Evolutionary conservation across 1,140 invertebrate species (phyloP).

Genomic region (Drosophila sproati): DNA sequence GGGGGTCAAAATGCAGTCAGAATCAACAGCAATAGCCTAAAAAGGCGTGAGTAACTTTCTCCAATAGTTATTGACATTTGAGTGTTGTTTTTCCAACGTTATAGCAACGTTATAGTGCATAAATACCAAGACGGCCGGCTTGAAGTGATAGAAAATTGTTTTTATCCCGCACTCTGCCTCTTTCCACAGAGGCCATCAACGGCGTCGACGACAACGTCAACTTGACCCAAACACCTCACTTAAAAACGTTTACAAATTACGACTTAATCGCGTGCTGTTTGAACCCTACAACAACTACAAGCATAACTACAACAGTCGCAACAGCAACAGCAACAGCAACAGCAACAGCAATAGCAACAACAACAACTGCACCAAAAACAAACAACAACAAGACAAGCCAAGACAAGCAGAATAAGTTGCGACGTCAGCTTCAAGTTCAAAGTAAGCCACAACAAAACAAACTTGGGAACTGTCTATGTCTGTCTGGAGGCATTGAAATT

Average conservation of each 20-base stretch:
- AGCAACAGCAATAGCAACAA: conserved; percentile 5
- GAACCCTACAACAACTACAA: conserved; percentile 47
- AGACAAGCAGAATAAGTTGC: conserved; percentile 36
- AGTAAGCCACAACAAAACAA: conserved; percentile 49
- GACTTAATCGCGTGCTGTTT: conserved; percentile 75
- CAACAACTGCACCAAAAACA: conserved; percentile 1
- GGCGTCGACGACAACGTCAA: conserved; percentile 45
- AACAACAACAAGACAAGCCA: conserved; percentile 4
- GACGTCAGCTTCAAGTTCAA: conserved; percentile 60
- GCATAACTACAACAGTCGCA: conserved; percentile 24
- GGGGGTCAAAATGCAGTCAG: not conserved
- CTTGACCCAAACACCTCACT: conserved; percentile 75
- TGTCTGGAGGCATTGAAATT: conserved; percentile 51
- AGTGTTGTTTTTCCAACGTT: not conserved
- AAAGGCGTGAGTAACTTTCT: not conserved
- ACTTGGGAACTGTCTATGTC: conserved; percentile 40
- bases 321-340: conserved; percentile 18
- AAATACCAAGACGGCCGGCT: conserved; percentile 8
- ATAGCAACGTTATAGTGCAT: not conserved
- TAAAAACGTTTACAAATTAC: conserved; percentile 74
- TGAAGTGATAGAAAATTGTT: conserved; percentile 49
- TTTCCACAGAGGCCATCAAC: conserved; percentile 22
- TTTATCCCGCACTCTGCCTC: conserved; percentile 4
- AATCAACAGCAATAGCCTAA: not conserved
- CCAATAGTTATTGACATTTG: not conserved